Percentiles rank a stretch among this genome's conserved stretches.
Conservation (phyloP, 1,140 invertebrate species). For the Bombus impatiens region DNA sequence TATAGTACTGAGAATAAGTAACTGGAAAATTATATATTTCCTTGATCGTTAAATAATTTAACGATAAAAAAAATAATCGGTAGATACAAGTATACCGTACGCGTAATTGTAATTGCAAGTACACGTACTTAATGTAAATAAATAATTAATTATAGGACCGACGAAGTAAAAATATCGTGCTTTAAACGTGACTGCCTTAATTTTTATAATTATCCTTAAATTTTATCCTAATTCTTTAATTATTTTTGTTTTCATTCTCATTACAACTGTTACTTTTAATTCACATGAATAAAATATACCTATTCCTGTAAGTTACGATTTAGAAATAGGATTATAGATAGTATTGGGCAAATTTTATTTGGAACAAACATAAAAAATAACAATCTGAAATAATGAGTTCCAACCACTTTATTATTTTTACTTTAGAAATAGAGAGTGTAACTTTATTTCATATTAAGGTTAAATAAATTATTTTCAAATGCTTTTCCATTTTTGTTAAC, state of each 20-base stretch:
- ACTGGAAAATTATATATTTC: not conserved
- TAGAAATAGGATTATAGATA: not conserved
- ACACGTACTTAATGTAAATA: not conserved
- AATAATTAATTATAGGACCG: not conserved
- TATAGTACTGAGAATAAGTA: not conserved
- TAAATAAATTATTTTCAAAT: too few relatives aligned
- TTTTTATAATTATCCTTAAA: not conserved
- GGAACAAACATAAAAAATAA: not conserved
- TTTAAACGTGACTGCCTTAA: not conserved
- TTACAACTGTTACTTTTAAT: not conserved
- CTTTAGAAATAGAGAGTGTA: too few relatives aligned
- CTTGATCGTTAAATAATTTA: not conserved
- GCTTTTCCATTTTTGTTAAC: too few relatives aligned
- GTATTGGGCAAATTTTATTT: not conserved
- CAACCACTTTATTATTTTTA: too few relatives aligned
- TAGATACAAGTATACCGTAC: not conserved
- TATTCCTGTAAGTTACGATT: not conserved
- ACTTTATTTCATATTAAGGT: too few relatives aligned
- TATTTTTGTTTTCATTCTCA: not conserved
- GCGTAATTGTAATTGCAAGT: not conserved
- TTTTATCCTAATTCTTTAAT: not conserved
- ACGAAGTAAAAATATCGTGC: not conserved
- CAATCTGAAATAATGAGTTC: too few relatives aligned
- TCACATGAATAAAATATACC: too few relatives aligned
- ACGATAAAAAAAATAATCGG: not conserved